phyloP scores from a whole-genome alignment of 2,113 vertebrate species.

The Saguinus midas region DNA sequence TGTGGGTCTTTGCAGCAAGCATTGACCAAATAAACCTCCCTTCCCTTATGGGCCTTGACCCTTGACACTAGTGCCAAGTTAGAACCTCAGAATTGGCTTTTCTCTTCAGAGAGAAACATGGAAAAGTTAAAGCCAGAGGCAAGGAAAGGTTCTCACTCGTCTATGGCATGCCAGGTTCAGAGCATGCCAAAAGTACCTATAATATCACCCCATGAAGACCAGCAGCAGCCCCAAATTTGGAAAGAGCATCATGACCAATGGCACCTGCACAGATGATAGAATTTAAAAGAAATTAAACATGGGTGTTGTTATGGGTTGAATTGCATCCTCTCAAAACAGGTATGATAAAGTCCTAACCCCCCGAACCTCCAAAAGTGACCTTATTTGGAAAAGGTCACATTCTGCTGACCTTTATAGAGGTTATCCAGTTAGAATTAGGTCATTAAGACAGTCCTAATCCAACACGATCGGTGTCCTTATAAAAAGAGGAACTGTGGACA shows the following conservation, averaged over 20 bases:
- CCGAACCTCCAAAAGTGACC: neutral
- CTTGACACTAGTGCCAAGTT: neutral
- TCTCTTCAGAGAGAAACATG: neutral
- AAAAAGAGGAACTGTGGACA: neutral
- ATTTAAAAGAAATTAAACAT: neutral
- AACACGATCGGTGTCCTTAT: neutral
- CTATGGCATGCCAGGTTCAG: neutral
- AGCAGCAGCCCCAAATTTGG: neutral
- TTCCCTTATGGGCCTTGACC: neutral
- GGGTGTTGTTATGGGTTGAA: neutral
- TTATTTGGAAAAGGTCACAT: neutral
- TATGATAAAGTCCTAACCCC: neutral
- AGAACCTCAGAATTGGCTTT: neutral
- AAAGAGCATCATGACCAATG: neutral
- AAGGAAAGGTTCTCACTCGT: neutral
- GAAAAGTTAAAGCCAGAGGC: neutral
- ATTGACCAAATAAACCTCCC: neutral
- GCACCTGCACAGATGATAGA: fast-evolving
- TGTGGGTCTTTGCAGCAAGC: conserved; percentile 25
- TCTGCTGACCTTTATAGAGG: neutral
- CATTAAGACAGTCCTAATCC: neutral
- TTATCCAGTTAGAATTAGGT: neutral
- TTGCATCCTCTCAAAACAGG: neutral
- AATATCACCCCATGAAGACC: neutral
- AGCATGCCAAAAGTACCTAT: neutral